Conservation (phyloP, 1,140 invertebrate species). For the Yoshiicerus persimilis region DNA sequence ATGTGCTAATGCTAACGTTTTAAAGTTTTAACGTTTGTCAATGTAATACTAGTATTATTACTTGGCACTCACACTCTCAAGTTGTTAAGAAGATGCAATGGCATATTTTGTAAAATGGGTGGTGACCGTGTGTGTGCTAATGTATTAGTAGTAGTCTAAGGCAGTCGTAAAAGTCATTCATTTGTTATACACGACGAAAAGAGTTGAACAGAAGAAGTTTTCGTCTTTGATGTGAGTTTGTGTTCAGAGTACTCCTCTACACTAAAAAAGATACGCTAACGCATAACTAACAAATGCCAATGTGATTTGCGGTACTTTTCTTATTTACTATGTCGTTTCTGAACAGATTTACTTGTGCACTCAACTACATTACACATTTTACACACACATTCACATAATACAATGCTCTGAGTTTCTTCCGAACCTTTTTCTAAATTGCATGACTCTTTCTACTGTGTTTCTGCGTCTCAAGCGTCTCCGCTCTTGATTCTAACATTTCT, state of each 20-base stretch:
- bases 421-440: no score
- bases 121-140: background rate
- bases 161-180: conserved; percentile 10
- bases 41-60: no score
- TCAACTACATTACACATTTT: background rate
- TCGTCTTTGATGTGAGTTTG: background rate
- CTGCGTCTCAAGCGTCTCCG: no score
- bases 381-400: background rate
- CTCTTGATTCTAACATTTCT: no score
- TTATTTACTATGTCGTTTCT: background rate
- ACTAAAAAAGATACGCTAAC: background rate
- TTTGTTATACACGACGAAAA: background rate
- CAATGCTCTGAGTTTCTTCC: background rate
- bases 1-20: no score
- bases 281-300: background rate
- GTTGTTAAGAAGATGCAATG: background rate
- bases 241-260: background rate
- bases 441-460: no score
- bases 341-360: background rate
- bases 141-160: no score
- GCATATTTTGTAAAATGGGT: background rate
- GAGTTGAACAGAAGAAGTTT: background rate
- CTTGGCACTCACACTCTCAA: background rate
- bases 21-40: no score
- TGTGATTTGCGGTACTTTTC: background rate